Percentiles rank a stretch among this genome's conserved stretches.
phyloP scores from a whole-genome alignment of 2,113 vertebrate species.

The Suncus etruscus region DNA sequence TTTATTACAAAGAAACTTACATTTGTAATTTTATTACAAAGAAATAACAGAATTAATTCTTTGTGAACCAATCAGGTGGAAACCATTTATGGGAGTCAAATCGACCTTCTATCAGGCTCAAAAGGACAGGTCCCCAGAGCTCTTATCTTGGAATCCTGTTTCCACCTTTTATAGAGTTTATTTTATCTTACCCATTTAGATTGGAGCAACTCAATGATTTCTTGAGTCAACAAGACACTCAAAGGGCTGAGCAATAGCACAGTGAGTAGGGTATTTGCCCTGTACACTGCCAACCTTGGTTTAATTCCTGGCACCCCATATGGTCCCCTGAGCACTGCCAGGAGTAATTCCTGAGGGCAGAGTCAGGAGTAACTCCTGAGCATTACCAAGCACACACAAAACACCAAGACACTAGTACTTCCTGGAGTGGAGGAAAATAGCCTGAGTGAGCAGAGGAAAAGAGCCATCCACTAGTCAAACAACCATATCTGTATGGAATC shows the following conservation, averaged over 20 bases:
- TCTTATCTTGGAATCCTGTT: neutral
- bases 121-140: neutral
- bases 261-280: too few species aligned
- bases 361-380: too few species aligned
- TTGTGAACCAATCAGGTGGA: neutral
- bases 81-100: neutral
- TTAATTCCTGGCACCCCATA: too few species aligned
- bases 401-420: neutral
- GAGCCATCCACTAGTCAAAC: neutral
- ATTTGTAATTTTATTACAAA: too few species aligned
- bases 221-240: neutral
- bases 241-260: too few species aligned
- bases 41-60: neutral
- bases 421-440: neutral
- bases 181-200: neutral
- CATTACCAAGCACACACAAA: too few species aligned
- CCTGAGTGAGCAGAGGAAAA: neutral
- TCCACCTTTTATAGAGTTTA: neutral
- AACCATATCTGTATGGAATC: neutral
- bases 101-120: neutral
- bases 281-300: too few species aligned
- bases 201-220: neutral
- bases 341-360: too few species aligned
- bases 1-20: conserved; percentile 83
- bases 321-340: too few species aligned